These are phyloP conservation scores for Trissoscelio sp. DNA, from an alignment of 2,888 invertebrate species.

Conservation along the genomic window DNA sequence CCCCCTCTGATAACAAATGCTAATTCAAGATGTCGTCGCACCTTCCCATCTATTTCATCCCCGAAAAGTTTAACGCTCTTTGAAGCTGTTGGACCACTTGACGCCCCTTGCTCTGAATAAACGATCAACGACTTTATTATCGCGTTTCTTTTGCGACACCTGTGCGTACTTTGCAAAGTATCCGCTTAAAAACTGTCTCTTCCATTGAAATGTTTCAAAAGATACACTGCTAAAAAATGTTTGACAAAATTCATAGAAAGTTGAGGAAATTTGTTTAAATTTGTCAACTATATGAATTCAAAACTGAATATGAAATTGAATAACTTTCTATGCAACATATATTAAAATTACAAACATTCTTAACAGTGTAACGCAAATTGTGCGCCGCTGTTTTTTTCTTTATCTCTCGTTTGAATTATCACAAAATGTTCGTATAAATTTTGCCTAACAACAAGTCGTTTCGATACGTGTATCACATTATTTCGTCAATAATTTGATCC, in stretches of 20 bases:
- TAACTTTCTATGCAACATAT: too few relatives aligned
- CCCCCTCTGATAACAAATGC: slow-evolving; percentile 77
- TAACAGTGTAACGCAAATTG: slow-evolving; percentile 34
- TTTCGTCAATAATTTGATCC: slow-evolving; percentile 42
- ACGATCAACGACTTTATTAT: slow-evolving; percentile 73
- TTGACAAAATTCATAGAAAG: too few relatives aligned
- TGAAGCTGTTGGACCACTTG: slow-evolving; percentile 70
- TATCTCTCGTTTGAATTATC: slow-evolving; percentile 24
- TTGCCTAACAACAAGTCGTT: slow-evolving; percentile 52
- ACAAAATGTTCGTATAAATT: slow-evolving; percentile 44
- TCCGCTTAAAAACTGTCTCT: too few relatives aligned
- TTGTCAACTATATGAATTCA: too few relatives aligned
- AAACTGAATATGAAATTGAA: too few relatives aligned
- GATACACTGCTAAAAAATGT: too few relatives aligned
- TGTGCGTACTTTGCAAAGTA: slow-evolving; percentile 56
- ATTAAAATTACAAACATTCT: too few relatives aligned
- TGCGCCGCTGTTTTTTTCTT: slow-evolving; percentile 10
- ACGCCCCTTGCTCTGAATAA: slow-evolving; percentile 72
- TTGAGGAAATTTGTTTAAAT: too few relatives aligned
- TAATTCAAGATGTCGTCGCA: slow-evolving; percentile 72
- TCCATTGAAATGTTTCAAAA: too few relatives aligned
- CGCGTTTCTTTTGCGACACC: slow-evolving; percentile 66
- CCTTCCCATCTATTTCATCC: slow-evolving; percentile 41
- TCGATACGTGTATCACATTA: slow-evolving; percentile 57
- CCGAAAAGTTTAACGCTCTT: slow-evolving; percentile 63